These are phyloP conservation scores for Philereme vetulata DNA, from an alignment of 2,888 invertebrate species.

Conservation along the genomic window DNA sequence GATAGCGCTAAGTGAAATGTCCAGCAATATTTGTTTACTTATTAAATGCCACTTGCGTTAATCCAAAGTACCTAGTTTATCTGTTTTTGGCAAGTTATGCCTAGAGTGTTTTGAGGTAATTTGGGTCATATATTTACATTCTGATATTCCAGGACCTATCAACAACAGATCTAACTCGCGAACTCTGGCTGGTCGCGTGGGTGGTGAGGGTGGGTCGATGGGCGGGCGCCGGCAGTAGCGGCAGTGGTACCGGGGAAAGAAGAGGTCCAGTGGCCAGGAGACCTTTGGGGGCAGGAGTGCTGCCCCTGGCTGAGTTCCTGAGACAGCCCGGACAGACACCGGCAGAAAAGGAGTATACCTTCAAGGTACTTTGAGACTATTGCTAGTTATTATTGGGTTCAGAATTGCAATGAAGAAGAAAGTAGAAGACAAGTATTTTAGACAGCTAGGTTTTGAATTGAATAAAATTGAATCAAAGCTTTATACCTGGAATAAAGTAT, in stretches of 20 bases:
- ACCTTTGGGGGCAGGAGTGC: constrained; percentile 94
- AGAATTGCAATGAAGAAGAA: neutral
- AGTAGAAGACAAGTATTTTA: neutral
- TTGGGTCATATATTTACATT: neutral
- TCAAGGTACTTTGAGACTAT: constrained; percentile 81
- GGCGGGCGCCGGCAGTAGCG: constrained; percentile 78
- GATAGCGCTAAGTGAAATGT: too few species aligned
- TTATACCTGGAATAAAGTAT: neutral
- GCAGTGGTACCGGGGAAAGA: constrained; percentile 79
- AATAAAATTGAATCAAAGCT: neutral
- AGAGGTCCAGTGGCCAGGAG: constrained; percentile 85
- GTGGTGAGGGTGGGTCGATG: constrained; percentile 95
- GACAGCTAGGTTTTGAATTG: neutral
- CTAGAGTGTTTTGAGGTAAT: too few species aligned
- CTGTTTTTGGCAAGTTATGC: too few species aligned
- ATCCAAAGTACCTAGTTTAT: too few species aligned
- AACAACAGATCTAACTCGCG: constrained; percentile 91
- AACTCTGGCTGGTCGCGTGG: constrained; percentile 94
- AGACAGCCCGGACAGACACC: constrained; percentile 82
- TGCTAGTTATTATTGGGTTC: neutral
- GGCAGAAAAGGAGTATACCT: constrained; percentile 91
- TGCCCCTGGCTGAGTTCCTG: constrained; percentile 88
- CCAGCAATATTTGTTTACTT: too few species aligned
- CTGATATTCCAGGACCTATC: constrained; percentile 87
- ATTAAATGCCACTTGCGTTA: too few species aligned